Conservation (phyloP, 2,113 vertebrate species). For the Accipiter virgatus region DNA sequence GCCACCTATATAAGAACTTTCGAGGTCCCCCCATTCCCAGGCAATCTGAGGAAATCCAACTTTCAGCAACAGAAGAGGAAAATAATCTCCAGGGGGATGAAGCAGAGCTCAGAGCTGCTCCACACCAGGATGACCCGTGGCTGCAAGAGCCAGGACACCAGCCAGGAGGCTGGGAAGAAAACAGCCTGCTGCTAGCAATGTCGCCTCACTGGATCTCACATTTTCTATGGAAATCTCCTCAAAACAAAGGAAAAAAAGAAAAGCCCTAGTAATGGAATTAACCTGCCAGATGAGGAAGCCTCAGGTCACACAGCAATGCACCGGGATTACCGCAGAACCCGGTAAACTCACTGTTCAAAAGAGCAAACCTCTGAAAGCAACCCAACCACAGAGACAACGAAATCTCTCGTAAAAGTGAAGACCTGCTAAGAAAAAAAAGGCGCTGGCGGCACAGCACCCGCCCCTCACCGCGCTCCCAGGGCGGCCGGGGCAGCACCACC, state of each 20-base stretch:
- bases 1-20: neutral
- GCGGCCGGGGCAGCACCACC: neutral
- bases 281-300: neutral
- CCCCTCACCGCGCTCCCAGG: neutral
- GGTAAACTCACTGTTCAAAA: neutral
- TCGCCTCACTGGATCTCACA: neutral
- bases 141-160: neutral
- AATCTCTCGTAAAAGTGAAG: neutral
- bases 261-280: neutral
- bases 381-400: neutral
- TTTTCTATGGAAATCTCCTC: neutral
- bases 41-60: neutral
- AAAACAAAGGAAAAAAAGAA: neutral
- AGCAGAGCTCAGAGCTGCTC: neutral
- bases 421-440: neutral
- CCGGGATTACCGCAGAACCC: neutral
- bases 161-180: neutral
- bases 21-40: neutral
- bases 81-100: neutral
- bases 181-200: neutral
- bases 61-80: neutral
- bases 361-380: neutral
- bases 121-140: rapidly evolving
- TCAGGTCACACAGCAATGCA: neutral
- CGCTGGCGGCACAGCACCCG: neutral